Percentiles rank a stretch among this genome's conserved stretches.
Evolutionary conservation across 2,888 invertebrate species (phyloP).

Genomic region (Oscheius sp.): DNA sequence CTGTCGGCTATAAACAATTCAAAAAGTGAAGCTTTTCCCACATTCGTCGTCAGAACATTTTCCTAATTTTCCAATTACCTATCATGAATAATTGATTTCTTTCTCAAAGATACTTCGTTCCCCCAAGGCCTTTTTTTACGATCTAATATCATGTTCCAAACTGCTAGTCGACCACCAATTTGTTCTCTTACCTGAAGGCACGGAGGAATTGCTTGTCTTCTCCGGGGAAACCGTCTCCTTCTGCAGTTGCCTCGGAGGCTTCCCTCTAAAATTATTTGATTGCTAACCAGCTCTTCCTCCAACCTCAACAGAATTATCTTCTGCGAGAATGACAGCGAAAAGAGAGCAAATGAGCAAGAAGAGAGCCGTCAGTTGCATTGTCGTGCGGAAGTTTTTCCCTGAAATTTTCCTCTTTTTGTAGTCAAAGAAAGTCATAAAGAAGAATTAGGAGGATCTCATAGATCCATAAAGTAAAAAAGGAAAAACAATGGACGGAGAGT

Average conservation of each 20-base stretch:
- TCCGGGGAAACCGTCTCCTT: neutral
- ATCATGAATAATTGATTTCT: neutral
- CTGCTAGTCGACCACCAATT: neutral
- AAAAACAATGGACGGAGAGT: too few relatives aligned
- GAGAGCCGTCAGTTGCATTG: conserved; percentile 4
- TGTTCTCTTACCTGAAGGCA: neutral
- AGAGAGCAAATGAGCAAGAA: neutral
- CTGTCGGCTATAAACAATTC: neutral
- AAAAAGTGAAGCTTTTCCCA: too few relatives aligned
- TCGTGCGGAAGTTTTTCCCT: too few relatives aligned
- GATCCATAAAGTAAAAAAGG: too few relatives aligned
- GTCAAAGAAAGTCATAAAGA: too few relatives aligned
- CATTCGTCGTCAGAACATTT: too few relatives aligned
- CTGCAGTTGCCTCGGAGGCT: neutral
- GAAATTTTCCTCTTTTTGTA: too few relatives aligned
- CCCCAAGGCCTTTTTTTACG: neutral
- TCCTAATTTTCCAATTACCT: neutral
- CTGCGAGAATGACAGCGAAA: neutral
- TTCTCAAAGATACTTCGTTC: neutral
- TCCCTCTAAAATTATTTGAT: neutral
- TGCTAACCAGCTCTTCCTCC: neutral
- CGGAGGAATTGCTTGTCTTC: conserved; percentile 6
- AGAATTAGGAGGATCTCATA: too few relatives aligned
- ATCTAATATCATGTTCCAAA: neutral
- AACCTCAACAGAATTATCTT: conserved; percentile 12